Evolutionary conservation across 2,113 vertebrate genomes (phyloP).

Genomic region (Archilochus colubris): DNA sequence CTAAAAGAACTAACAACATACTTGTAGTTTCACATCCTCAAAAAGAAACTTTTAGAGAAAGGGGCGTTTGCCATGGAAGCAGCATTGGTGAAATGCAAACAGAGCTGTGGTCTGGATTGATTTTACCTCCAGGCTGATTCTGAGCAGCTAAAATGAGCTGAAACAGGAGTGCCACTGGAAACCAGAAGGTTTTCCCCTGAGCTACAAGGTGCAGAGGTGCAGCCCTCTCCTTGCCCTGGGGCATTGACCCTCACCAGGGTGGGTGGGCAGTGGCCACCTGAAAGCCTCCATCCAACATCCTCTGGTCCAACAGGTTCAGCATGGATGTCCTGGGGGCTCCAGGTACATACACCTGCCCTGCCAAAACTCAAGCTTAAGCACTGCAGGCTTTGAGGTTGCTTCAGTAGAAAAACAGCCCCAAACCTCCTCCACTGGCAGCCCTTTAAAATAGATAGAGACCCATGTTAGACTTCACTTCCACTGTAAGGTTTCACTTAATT

Average conservation of each 20-base stretch:
- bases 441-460: not conserved
- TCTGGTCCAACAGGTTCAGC: not conserved
- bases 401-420: not conserved
- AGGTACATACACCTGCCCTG: not conserved
- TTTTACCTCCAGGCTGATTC: not conserved
- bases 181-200: not conserved
- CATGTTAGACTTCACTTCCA: not conserved
- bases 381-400: not conserved
- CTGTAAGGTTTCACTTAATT: not conserved
- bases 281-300: not conserved
- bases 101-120: not conserved
- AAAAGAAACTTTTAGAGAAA: not conserved
- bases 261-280: not conserved
- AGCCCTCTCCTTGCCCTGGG: not conserved
- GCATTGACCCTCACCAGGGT: accelerated
- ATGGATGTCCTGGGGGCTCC: not conserved
- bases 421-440: not conserved
- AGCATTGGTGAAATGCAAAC: not conserved
- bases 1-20: not conserved
- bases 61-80: not conserved
- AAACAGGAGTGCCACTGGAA: not conserved
- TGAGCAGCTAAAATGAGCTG: not conserved
- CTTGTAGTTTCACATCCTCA: not conserved
- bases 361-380: not conserved
- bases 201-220: not conserved